These are phyloP conservation scores for Drosophila orena DNA, from an alignment of 1,140 invertebrate species.

Conservation along the genomic window DNA sequence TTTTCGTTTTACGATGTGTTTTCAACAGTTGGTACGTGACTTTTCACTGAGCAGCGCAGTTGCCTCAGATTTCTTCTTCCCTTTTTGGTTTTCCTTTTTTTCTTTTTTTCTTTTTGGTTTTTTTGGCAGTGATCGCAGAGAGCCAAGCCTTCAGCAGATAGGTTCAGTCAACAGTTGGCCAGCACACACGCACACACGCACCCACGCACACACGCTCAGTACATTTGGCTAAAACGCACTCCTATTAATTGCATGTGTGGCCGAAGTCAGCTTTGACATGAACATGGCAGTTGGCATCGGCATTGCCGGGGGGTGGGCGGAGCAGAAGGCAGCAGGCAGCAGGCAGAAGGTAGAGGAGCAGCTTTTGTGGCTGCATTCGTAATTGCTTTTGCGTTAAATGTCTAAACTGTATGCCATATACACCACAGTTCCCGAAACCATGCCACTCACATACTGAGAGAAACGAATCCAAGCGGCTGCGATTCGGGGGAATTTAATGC, in stretches of 20 bases:
- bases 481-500: background rate
- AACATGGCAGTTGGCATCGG: constrained; percentile 46
- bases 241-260: constrained; percentile 71
- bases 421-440: constrained; percentile 11
- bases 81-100: background rate
- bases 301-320: background rate
- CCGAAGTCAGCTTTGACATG: constrained; percentile 54
- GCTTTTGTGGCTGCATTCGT: constrained; percentile 46
- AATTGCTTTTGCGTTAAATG: constrained; percentile 65
- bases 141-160: constrained; percentile 37
- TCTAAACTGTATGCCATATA: constrained; percentile 38
- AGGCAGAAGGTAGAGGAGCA: background rate
- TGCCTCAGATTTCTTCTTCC: constrained; percentile 52
- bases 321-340: too few species aligned
- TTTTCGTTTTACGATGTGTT: constrained; percentile 77
- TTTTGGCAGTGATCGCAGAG: constrained; percentile 11
- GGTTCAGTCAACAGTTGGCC: constrained; percentile 75
- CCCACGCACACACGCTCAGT: constrained; percentile 2
- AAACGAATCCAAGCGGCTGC: background rate
- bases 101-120: constrained; percentile 7
- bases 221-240: constrained; percentile 31
- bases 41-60: constrained; percentile 70
- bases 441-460: background rate
- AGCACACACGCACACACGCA: constrained; percentile 13
- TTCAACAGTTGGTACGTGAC: constrained; percentile 80